Conservation (phyloP, 2,888 invertebrate species). For the Noctua janthe region DNA sequence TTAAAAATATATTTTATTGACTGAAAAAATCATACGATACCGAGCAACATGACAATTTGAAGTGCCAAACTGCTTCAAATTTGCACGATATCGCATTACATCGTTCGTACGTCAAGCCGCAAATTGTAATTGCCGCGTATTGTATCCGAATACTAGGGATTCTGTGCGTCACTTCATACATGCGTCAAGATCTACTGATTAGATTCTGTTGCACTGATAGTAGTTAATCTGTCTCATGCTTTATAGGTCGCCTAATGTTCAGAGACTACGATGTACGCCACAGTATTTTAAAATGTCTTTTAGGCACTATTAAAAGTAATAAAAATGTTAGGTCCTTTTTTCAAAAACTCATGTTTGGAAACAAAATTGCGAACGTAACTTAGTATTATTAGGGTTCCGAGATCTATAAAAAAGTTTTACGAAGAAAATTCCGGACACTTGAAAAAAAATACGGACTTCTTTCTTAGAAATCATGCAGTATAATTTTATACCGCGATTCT, state of each 20-base stretch:
- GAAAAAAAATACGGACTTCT: neutral
- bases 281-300: neutral
- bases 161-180: slow-evolving; percentile 16
- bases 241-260: neutral
- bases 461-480: neutral
- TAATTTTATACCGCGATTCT: neutral
- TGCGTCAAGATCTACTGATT: slow-evolving; percentile 26
- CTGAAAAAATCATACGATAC: neutral
- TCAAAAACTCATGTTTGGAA: neutral
- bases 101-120: neutral
- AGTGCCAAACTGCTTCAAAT: neutral
- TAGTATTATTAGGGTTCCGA: neutral
- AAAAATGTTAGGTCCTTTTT: neutral
- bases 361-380: neutral
- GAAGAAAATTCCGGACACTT: neutral
- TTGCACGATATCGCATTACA: neutral
- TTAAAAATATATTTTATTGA: neutral
- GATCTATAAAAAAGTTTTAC: neutral
- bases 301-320: neutral
- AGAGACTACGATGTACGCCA: neutral
- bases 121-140: neutral
- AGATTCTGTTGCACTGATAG: slow-evolving; percentile 33
- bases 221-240: slow-evolving; percentile 2
- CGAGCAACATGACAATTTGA: neutral
- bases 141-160: neutral